Evolutionary conservation across 2,888 invertebrate genomes (phyloP).

Genomic region (Limnephilus lunatus): DNA sequence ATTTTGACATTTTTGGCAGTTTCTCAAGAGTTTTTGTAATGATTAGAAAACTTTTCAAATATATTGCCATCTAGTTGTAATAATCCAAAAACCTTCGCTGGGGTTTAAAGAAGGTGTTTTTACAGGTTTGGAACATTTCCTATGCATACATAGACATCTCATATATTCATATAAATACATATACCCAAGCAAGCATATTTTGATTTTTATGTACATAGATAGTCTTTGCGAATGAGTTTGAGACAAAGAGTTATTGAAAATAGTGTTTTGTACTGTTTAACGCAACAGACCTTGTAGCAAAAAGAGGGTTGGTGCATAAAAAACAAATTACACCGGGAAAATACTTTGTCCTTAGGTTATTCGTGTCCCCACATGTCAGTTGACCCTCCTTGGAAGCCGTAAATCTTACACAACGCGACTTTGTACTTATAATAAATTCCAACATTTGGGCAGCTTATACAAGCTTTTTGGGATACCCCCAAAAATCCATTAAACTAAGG

Average conservation of each 20-base stretch:
- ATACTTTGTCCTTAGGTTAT: slow-evolving; percentile 56
- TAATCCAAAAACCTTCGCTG: too few species aligned
- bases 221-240: neutral
- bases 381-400: slow-evolving; percentile 64
- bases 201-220: too few species aligned
- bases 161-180: too few species aligned
- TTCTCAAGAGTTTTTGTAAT: too few species aligned
- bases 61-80: too few species aligned
- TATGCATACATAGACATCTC: too few species aligned
- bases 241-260: neutral
- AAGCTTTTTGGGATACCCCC: slow-evolving; percentile 43
- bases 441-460: slow-evolving; percentile 56
- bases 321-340: slow-evolving; percentile 59
- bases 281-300: slow-evolving; percentile 13
- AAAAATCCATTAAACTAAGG: slow-evolving; percentile 57
- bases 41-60: too few species aligned
- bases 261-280: slow-evolving; percentile 21
- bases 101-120: too few species aligned
- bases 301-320: slow-evolving; percentile 55
- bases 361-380: slow-evolving; percentile 56
- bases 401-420: slow-evolving; percentile 65
- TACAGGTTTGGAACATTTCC: too few species aligned
- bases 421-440: slow-evolving; percentile 66
- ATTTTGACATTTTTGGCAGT: too few species aligned
- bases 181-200: too few species aligned